These are phyloP conservation scores for Ernsta delagoae DNA, from an alignment of 2,888 invertebrate species.

Conservation along the genomic window DNA sequence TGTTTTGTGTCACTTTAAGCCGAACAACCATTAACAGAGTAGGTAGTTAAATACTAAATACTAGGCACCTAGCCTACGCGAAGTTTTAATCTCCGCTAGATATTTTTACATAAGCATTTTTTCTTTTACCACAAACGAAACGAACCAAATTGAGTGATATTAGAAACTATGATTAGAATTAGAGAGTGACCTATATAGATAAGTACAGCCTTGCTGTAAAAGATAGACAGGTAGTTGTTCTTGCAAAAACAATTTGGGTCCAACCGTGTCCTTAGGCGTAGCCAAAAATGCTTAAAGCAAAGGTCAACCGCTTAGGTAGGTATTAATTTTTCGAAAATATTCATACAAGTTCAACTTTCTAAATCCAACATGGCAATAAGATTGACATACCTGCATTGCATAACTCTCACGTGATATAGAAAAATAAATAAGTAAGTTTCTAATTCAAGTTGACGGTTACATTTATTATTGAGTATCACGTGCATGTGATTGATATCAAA, in stretches of 20 bases:
- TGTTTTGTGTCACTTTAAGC: no score
- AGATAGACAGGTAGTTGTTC: background rate
- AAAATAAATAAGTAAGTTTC: constrained; percentile 8
- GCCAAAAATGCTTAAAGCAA: background rate
- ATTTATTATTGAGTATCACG: background rate
- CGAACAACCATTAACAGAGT: no score
- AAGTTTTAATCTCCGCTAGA: no score
- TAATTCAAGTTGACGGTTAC: constrained; percentile 1
- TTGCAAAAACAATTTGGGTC: background rate
- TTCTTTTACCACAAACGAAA: no score
- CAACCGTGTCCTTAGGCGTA: background rate
- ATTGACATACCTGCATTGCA: constrained; percentile 5
- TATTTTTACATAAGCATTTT: no score
- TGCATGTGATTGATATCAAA: background rate
- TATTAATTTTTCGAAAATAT: constrained; percentile 10
- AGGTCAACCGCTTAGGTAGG: background rate
- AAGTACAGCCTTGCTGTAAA: no score
- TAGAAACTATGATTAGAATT: no score
- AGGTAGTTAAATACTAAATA: no score
- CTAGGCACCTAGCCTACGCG: no score
- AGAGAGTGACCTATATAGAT: no score
- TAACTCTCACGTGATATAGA: constrained; percentile 2
- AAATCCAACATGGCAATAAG: background rate
- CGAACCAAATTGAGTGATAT: no score
- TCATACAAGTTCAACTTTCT: constrained; percentile 7